Percentiles rank a stretch among this genome's conserved stretches.
These are phyloP conservation scores for Saccostrea cuccullata DNA, from an alignment of 1,140 invertebrate species.

Conservation along the genomic window DNA sequence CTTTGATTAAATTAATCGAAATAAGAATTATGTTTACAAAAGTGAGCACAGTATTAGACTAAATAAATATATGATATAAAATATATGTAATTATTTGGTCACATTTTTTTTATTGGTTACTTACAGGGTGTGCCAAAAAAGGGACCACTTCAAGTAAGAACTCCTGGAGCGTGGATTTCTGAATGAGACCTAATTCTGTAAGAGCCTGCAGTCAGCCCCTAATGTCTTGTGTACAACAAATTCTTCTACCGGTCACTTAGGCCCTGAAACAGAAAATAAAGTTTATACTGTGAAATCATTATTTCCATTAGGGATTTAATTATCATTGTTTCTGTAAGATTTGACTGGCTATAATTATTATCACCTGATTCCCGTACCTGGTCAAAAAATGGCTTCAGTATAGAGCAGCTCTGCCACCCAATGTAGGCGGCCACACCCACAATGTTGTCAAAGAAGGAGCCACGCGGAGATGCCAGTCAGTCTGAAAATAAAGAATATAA, in stretches of 20 bases:
- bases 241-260: slow-evolving; percentile 95
- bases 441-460: slow-evolving; percentile 94
- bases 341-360: background rate
- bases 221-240: slow-evolving; percentile 95
- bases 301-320: too few relatives aligned
- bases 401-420: slow-evolving; percentile 93
- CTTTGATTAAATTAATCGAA: too few relatives aligned
- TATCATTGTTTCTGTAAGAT: too few relatives aligned
- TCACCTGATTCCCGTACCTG: slow-evolving; percentile 83
- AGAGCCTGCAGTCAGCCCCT: slow-evolving; percentile 90
- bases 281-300: background rate
- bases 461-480: slow-evolving; percentile 92
- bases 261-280: slow-evolving; percentile 82
- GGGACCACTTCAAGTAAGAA: slow-evolving; percentile 90
- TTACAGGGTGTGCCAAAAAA: slow-evolving; percentile 87
- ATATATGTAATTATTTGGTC: too few relatives aligned
- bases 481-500: slow-evolving; percentile 72
- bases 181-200: slow-evolving; percentile 91
- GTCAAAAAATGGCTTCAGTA: slow-evolving; percentile 93
- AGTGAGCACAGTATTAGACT: too few relatives aligned
- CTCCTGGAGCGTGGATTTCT: slow-evolving; percentile 91
- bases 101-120: slow-evolving; percentile 42
- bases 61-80: too few relatives aligned
- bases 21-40: too few relatives aligned
- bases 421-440: slow-evolving; percentile 95